Percentiles rank a stretch among this genome's conserved stretches.
phyloP scores from a whole-genome alignment of 2,888 invertebrate species.

The Polymixis lichenea region DNA sequence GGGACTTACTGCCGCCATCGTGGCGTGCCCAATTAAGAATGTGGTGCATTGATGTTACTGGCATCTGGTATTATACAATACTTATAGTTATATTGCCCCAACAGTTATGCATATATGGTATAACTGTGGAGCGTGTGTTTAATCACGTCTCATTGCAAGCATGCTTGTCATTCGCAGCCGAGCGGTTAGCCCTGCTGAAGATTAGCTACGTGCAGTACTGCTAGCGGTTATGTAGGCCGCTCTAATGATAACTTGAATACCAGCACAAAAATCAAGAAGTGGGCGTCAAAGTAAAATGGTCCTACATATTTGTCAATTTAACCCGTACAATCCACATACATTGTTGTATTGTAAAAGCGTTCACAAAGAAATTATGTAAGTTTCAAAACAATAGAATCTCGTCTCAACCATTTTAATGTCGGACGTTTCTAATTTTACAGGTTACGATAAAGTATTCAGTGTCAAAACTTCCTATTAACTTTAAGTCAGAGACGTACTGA shows the following conservation, averaged over 20 bases:
- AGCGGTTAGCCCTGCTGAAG: slow-evolving; percentile 19
- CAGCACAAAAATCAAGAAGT: slow-evolving; percentile 18
- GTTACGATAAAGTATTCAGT: slow-evolving; percentile 54
- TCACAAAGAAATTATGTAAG: slow-evolving; percentile 68
- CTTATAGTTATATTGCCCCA: background rate
- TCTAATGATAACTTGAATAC: slow-evolving; percentile 23
- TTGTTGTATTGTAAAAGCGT: slow-evolving; percentile 67
- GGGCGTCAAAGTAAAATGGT: slow-evolving; percentile 31
- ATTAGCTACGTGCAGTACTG: slow-evolving; percentile 16
- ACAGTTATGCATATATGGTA: slow-evolving; percentile 64
- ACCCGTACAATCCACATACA: slow-evolving; percentile 57
- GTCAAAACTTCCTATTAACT: slow-evolving; percentile 54
- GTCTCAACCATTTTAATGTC: slow-evolving; percentile 57
- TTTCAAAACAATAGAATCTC: slow-evolving; percentile 63
- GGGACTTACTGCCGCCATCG: too few relatives aligned
- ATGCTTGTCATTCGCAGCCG: slow-evolving; percentile 66
- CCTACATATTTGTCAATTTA: slow-evolving; percentile 56
- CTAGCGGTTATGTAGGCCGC: slow-evolving; percentile 3
- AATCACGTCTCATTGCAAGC: slow-evolving; percentile 66
- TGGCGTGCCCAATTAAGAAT: too few relatives aligned
- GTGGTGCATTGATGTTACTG: too few relatives aligned
- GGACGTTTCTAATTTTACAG: slow-evolving; percentile 57
- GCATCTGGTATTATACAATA: slow-evolving; percentile 29
- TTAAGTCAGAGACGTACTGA: background rate
- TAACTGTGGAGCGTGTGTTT: slow-evolving; percentile 65